Evolutionary conservation across 2,113 vertebrate genomes (phyloP), one percentile per base, ranked within the genome.

Genomic region (Antidorcas marsupialis): DNA sequence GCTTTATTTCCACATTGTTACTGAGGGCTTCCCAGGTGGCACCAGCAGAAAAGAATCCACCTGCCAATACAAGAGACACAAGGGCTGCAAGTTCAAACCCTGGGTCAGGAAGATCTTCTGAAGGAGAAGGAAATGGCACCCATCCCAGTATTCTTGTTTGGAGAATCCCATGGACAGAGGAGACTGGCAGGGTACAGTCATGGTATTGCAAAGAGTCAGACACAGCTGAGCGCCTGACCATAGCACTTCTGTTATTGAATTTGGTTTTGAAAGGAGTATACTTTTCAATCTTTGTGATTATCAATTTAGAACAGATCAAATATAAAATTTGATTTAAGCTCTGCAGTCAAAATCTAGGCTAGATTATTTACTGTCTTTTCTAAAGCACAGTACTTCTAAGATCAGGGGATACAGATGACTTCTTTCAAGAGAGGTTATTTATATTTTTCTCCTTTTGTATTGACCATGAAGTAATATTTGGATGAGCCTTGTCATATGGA

Each of bases 391-490:
- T 14, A 79, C 39, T 67, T 95, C 39, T 43, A 88, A 96, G 59
- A 81, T 53, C 79, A 76, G 11, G 82, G 39, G 53, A 82, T 94
- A 53, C 84, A 92, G 43, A 91, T 85, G 74, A 94, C 13, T 95
- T 25, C 52, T 83, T 84, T 92, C 9, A 91, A 87, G 25, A 95
- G 5, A 5, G 33, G 55, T 64, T n/a, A 28, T 82, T 91, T 96
- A 87, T 82, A 62, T 90, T 97, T 94, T 96, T 93, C 36, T 81
- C 88, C 52, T 76, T 43, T 88, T 97, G 27, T 55, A 60, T 62
- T 90, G 53, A 92, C 6, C 64, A 28, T 16, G 83, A 89, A 87
- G 6, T 60, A 86, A 10, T 93, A 50, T 87, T 97, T 90, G 91
- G 4, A 6, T 84, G 84, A 25, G 12, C 17, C 28, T 83, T 87